Evolutionary conservation across 1,140 invertebrate species (phyloP).

Genomic region (Conus betulinus): DNA sequence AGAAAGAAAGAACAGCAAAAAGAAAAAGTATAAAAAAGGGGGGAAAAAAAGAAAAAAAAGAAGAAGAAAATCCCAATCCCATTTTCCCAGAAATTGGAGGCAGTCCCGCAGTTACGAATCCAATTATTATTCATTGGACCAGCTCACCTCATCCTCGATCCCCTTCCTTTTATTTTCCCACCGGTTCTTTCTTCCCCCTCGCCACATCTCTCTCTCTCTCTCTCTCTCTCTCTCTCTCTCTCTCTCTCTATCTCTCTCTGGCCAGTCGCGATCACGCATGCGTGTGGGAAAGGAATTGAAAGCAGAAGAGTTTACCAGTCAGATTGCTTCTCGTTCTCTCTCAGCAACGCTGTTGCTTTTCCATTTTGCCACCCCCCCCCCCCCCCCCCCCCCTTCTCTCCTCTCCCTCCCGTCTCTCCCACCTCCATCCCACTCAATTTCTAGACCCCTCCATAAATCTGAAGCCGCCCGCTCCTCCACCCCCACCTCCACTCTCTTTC

Average conservation of each 20-base stretch:
- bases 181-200: background rate
- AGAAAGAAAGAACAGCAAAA: background rate
- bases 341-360: no score
- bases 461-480: background rate
- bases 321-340: no score
- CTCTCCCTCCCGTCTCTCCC: background rate
- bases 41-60: background rate
- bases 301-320: no score
- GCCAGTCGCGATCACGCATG: background rate
- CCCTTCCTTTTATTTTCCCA: background rate
- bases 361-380: no score
- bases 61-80: background rate
- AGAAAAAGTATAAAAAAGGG: background rate
- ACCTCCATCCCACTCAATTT: background rate
- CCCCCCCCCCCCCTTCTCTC: background rate
- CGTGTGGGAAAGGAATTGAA: no score
- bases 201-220: background rate
- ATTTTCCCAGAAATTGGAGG: background rate
- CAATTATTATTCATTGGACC: constrained; percentile 11
- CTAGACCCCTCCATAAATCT: background rate
- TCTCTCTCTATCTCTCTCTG: background rate
- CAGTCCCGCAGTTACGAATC: constrained; percentile 6
- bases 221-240: background rate
- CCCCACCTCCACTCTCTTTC: background rate
- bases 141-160: background rate